Evolutionary conservation across 1,140 invertebrate species (phyloP).

Genomic region (Bombus picipes): DNA sequence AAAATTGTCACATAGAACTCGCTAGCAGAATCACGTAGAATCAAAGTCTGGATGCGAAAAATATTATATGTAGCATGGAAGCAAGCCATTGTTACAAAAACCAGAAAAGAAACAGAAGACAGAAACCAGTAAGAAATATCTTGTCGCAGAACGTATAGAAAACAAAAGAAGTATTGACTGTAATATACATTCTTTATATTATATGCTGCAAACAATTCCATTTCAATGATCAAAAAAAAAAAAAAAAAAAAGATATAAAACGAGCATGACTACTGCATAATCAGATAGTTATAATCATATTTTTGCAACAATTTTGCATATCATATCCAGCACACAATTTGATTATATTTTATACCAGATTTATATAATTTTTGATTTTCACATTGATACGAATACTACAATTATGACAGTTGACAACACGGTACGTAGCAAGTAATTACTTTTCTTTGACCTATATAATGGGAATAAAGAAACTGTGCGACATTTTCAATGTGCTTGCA

Average conservation of each 20-base stretch:
- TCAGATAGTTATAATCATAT: too few species aligned
- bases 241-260: conserved; percentile 95
- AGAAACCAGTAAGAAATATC: not conserved
- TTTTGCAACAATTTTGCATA: not conserved
- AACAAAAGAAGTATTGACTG: too few species aligned
- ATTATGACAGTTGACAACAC: not conserved
- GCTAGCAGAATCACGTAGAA: too few species aligned
- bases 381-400: not conserved
- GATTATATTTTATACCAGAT: not conserved
- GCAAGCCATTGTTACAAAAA: not conserved
- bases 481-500: not conserved
- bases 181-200: conserved; percentile 81
- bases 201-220: conserved; percentile 92
- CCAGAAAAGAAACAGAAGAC: not conserved
- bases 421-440: not conserved
- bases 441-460: not conserved
- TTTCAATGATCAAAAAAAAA: conserved; percentile 95
- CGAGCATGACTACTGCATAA: conserved; percentile 89
- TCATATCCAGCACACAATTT: not conserved
- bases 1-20: not conserved
- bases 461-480: not conserved
- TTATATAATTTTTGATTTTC: not conserved
- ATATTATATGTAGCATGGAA: not conserved
- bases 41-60: not conserved
- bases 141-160: too few species aligned